Percentiles rank a stretch among this genome's conserved stretches.
These are phyloP conservation scores for Trochalopteron elliotii DNA, from an alignment of 2,113 vertebrate species.

Conservation along the genomic window DNA sequence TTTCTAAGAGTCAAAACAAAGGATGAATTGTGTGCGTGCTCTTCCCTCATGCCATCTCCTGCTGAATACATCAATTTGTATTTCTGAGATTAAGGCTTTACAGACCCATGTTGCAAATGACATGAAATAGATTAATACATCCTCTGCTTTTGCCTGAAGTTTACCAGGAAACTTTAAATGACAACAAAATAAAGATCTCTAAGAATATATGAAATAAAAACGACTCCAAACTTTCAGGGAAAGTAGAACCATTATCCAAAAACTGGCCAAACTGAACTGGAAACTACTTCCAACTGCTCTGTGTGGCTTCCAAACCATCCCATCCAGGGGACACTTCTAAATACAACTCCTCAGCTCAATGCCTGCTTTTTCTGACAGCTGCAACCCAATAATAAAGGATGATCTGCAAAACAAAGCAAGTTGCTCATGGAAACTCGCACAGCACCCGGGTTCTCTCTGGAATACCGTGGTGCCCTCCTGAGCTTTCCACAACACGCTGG, in stretches of 20 bases:
- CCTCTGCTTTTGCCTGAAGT: background rate
- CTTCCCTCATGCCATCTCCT: background rate
- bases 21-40: background rate
- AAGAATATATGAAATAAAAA: background rate
- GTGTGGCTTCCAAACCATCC: background rate
- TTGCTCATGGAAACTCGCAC: background rate
- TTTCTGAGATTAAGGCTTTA: background rate
- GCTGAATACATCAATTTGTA: background rate
- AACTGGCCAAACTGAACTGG: background rate
- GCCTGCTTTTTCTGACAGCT: background rate
- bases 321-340: background rate
- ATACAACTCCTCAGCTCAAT: background rate
- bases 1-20: background rate
- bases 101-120: background rate
- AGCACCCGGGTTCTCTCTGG: background rate
- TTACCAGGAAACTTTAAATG: background rate
- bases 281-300: background rate
- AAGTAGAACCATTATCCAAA: background rate
- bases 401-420: background rate
- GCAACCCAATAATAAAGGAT: background rate
- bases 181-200: background rate
- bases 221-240: background rate
- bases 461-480: fast-evolving
- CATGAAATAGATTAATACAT: background rate
- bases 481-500: background rate